Evolutionary conservation across 2,113 vertebrate genomes (phyloP), one percentile per base, ranked within the genome.

Genomic region (Petrocephalus zakoni): DNA sequence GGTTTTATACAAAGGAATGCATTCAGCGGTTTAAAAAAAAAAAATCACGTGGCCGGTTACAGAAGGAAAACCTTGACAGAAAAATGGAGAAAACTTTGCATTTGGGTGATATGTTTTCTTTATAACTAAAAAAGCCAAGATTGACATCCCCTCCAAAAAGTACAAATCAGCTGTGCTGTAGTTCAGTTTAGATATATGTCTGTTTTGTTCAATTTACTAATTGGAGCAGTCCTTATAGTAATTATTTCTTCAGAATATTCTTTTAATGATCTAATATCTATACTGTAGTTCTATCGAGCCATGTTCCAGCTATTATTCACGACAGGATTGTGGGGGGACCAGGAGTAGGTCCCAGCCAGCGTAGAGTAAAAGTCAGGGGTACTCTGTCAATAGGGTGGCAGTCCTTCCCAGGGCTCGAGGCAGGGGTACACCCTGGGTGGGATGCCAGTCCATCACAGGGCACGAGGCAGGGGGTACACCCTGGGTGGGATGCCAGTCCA

Each of bases 1-100:
- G 93, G 91, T 94, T 94, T 95, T 94, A 95, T 95, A 94, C 92
- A 94, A 95, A 96, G 93, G 94, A 95, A 93, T 94, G 93, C 91
- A 90, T 92, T 89, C 89, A 91, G 88, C 85, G 91, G 91, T 90
- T 93, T 64, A 64, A 47, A 4, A n/a, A 10, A 46, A 49, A 72
- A 94, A 92, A 90, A 91, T 92, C 86, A 89, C 87, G 91, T 91
- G 91, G 81, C 88, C 89, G 64, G 22, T 34, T 88, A 90, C 84
- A 68, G 85, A 64, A 6, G 81, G 68, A n/a, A 55, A 88, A 90
- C 88, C 88, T 87, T 21, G 22, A 34, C 47, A 25, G 81, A 84
- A 4, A 55, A 85, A 85, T 3, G 0, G 13, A 29, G 15, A 1
- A 5, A 55, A 51, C 6, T 55, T 85, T 85, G 15, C 8, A 53